These are phyloP conservation scores for Hozukius guyotensis DNA, from an alignment of 2,797 vertebrate species.

Conservation along the genomic window DNA sequence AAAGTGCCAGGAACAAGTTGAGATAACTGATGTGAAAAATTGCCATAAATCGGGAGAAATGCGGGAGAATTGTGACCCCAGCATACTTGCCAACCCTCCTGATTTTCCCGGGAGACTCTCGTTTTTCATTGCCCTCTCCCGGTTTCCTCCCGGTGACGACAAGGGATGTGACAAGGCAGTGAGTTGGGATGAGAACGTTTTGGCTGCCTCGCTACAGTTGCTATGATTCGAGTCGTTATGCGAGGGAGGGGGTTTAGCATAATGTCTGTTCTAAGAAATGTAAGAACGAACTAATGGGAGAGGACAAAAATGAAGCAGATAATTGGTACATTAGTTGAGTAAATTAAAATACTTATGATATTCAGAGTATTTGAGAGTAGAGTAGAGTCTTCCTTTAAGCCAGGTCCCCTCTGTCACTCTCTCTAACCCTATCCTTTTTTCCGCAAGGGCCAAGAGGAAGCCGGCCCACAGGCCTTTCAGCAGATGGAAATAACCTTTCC, in stretches of 20 bases:
- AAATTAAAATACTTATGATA: not conserved
- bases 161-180: too few relatives aligned
- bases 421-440: constrained; percentile 14
- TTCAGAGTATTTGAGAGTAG: not conserved
- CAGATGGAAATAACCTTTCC: constrained; percentile 74
- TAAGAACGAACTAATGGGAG: not conserved
- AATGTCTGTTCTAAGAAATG: not conserved
- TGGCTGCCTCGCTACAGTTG: not conserved
- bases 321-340: not conserved
- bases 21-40: too few relatives aligned
- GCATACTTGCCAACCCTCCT: too few relatives aligned
- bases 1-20: too few relatives aligned
- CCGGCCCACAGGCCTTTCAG: constrained; percentile 55
- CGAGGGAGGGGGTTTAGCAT: not conserved
- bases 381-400: not conserved
- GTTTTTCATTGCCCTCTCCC: too few relatives aligned
- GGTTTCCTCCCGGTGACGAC: too few relatives aligned
- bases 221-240: not conserved
- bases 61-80: too few relatives aligned
- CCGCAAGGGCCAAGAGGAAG: constrained; percentile 42
- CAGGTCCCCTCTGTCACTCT: constrained; percentile 1
- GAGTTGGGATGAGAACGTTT: too few relatives aligned
- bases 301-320: not conserved
- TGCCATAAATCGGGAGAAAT: too few relatives aligned
- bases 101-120: too few relatives aligned